These are phyloP conservation scores for Brienomyrus brachyistius DNA, from an alignment of 2,113 vertebrate species.

Conservation along the genomic window DNA sequence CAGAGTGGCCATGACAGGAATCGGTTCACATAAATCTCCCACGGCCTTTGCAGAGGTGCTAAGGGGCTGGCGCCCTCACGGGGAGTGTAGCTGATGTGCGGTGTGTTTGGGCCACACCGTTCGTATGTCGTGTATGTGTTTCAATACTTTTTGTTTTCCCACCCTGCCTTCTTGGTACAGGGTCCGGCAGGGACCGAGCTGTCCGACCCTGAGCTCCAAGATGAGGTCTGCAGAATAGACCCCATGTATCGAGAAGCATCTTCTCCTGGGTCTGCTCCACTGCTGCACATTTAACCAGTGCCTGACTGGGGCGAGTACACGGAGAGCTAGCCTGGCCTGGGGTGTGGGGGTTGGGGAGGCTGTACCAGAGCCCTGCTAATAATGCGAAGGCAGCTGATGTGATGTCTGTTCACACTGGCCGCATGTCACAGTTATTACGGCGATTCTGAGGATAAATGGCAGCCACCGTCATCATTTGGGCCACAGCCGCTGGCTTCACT, in stretches of 20 bases:
- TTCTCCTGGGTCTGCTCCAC: neutral
- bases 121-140: neutral
- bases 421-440: neutral
- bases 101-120: neutral
- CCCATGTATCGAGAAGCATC: neutral
- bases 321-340: neutral
- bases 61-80: neutral
- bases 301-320: neutral
- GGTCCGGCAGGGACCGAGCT: neutral
- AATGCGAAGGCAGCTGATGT: neutral
- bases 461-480: neutral
- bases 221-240: neutral
- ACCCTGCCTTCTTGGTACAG: neutral
- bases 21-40: neutral
- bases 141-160: neutral
- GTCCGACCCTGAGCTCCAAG: neutral
- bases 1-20: neutral
- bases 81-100: neutral
- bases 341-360: neutral
- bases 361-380: neutral
- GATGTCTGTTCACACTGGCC: neutral
- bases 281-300: neutral
- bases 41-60: neutral
- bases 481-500: neutral
- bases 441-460: neutral